Conservation (phyloP, 2,888 invertebrate genomes). For the Ennomos fuscantarius region DNA sequence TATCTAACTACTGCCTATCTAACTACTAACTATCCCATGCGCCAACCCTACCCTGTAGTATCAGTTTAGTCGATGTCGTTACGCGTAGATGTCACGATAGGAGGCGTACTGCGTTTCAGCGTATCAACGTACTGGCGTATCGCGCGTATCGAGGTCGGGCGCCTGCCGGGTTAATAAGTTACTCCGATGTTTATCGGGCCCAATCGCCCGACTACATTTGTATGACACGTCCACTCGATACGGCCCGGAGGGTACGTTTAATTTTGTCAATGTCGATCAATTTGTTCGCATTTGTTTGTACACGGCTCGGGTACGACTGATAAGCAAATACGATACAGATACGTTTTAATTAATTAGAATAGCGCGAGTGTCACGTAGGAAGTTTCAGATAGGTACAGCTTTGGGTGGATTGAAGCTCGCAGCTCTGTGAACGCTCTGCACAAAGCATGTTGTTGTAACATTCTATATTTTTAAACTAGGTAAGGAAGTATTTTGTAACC, state of each 20-base stretch:
- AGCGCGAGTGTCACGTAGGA: conserved; percentile 22
- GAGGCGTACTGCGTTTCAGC: conserved; percentile 32
- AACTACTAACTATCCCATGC: conserved; percentile 33
- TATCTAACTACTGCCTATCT: conserved; percentile 4
- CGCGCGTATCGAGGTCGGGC: conserved; percentile 41
- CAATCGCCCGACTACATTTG: conserved; percentile 60
- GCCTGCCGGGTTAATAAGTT: conserved; percentile 71
- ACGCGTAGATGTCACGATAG: conserved; percentile 66
- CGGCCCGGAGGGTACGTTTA: conserved; percentile 48
- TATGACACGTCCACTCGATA: conserved; percentile 60
- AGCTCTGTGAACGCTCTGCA: not conserved
- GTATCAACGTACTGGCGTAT: conserved; percentile 30
- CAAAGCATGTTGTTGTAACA: no score
- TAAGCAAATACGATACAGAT: conserved; percentile 31
- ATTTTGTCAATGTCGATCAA: conserved; percentile 61
- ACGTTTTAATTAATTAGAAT: conserved; percentile 30
- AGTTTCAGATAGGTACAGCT: conserved; percentile 9
- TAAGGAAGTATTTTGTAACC: no score
- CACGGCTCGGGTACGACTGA: conserved; percentile 27
- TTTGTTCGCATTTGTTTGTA: conserved; percentile 49
- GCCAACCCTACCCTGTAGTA: conserved; percentile 48
- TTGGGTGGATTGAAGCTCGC: no score
- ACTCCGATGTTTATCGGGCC: conserved; percentile 61
- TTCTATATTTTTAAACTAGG: no score
- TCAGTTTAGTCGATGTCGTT: conserved; percentile 72